phyloP scores from a whole-genome alignment of 2,797 vertebrate genomes.

The Ctenosaura bakeri region DNA sequence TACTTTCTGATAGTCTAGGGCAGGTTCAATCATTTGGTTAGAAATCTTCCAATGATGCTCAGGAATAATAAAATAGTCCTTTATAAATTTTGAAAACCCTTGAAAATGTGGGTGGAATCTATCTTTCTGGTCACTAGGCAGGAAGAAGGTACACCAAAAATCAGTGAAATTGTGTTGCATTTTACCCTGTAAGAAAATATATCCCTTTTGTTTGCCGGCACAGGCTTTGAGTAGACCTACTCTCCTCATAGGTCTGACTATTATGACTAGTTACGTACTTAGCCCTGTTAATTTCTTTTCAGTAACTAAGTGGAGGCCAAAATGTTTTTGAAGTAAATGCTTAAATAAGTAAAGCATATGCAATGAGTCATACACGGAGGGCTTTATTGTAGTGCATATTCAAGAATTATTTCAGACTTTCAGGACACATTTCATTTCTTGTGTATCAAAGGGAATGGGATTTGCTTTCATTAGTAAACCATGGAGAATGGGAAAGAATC shows the following conservation, averaged over 20 bases:
- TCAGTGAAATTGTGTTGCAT: background rate
- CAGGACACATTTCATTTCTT: background rate
- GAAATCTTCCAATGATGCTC: background rate
- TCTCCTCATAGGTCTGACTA: background rate
- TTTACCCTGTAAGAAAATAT: background rate
- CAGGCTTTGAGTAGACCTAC: background rate
- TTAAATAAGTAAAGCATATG: background rate
- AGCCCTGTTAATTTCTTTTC: background rate
- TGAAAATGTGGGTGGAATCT: background rate
- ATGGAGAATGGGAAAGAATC: background rate
- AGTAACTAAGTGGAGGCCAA: background rate
- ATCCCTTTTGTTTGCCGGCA: background rate
- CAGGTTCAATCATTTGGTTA: background rate
- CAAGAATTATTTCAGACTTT: constrained; percentile 8
- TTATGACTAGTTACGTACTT: background rate
- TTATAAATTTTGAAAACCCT: background rate
- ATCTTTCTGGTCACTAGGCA: background rate
- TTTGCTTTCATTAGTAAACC: background rate
- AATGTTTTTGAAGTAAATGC: background rate
- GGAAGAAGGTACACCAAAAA: background rate
- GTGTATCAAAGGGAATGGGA: background rate
- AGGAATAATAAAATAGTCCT: background rate
- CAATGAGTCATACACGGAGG: background rate
- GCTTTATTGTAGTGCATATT: background rate
- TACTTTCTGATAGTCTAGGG: background rate